Percentiles rank a stretch among this genome's conserved stretches.
These are phyloP conservation scores for Zaprionus capensis DNA, from an alignment of 1,140 invertebrate genomes.

Conservation along the genomic window DNA sequence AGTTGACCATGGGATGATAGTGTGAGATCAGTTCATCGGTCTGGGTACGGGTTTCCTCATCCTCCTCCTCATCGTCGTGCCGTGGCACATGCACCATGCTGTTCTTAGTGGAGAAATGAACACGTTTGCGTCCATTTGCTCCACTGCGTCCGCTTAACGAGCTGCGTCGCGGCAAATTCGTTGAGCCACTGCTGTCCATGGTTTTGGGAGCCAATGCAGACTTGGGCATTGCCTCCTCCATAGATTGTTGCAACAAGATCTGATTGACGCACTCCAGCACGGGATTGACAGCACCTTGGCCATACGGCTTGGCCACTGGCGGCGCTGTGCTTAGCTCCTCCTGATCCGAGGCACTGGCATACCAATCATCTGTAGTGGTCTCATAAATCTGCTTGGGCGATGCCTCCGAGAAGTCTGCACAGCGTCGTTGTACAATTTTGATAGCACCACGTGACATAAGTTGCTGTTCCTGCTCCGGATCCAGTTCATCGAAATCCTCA, in stretches of 20 bases:
- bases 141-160: slow-evolving; percentile 59
- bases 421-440: slow-evolving; percentile 59
- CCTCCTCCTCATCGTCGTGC: slow-evolving; percentile 65
- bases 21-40: slow-evolving; percentile 60
- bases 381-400: slow-evolving; percentile 83
- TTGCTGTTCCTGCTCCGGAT: slow-evolving; percentile 52
- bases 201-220: slow-evolving; percentile 28
- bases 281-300: slow-evolving; percentile 86
- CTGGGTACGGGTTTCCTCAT: slow-evolving; percentile 40
- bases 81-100: slow-evolving; percentile 81
- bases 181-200: slow-evolving; percentile 13
- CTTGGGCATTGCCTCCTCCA: slow-evolving; percentile 69
- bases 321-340: slow-evolving; percentile 85
- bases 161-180: slow-evolving; percentile 51
- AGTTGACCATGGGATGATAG: slow-evolving; percentile 65
- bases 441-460: slow-evolving; percentile 49
- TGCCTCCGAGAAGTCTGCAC: slow-evolving; percentile 75
- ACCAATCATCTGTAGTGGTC: slow-evolving; percentile 87
- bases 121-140: slow-evolving; percentile 72
- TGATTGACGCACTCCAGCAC: slow-evolving; percentile 89
- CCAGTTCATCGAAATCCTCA: slow-evolving; percentile 63
- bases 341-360: slow-evolving; percentile 86
- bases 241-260: slow-evolving; percentile 80
- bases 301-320: slow-evolving; percentile 77
- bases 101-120: slow-evolving; percentile 83